phyloP scores from a whole-genome alignment of 1,140 invertebrate species.

The Drosophila melanica region DNA sequence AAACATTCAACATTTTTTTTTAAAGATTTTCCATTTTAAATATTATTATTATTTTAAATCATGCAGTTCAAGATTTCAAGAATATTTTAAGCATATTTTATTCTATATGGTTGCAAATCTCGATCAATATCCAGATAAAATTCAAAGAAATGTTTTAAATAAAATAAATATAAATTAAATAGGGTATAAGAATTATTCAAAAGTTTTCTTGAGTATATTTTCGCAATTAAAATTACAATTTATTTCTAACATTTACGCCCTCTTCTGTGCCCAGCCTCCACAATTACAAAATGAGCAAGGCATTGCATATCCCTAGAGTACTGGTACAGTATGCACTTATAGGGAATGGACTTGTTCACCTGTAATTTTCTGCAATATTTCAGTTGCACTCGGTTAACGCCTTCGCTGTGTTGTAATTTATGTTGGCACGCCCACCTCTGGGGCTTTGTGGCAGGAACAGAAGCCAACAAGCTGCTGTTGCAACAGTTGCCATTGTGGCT shows the following conservation, averaged over 20 bases:
- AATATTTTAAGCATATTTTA: no score
- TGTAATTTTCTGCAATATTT: conserved; percentile 51
- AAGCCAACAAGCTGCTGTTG: conserved; percentile 2
- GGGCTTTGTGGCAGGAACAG: background rate
- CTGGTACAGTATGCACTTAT: background rate
- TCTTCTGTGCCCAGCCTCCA: background rate
- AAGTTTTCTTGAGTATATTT: no score
- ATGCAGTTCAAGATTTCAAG: no score
- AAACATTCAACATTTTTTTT: no score
- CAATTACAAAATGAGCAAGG: conserved; percentile 2
- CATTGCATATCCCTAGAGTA: background rate
- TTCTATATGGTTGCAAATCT: no score
- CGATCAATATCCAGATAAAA: no score
- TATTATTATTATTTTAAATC: no score
- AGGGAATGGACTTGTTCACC: background rate
- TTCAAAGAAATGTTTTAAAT: no score
- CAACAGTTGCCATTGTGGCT: conserved; percentile 59
- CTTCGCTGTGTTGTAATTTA: conserved; percentile 44
- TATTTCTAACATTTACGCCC: background rate
- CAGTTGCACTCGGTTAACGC: conserved; percentile 22
- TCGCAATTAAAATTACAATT: background rate
- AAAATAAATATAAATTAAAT: no score
- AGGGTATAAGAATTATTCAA: no score
- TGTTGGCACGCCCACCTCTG: conserved; percentile 44
- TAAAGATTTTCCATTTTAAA: no score